phyloP scores from a whole-genome alignment of 2,888 invertebrate species.

The Sericinus montela region DNA sequence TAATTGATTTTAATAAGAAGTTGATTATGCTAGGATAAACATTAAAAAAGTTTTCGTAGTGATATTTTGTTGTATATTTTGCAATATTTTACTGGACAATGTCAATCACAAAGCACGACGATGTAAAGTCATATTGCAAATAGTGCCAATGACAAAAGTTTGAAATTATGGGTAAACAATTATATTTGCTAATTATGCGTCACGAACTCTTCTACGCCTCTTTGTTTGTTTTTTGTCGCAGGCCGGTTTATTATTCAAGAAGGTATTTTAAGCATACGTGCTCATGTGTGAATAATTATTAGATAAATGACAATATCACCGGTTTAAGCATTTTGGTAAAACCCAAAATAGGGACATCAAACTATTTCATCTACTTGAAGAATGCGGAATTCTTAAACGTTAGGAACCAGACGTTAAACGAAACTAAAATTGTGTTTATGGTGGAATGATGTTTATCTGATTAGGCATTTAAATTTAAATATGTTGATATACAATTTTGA shows the following conservation, averaged over 20 bases:
- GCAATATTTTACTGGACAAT: conserved; percentile 6
- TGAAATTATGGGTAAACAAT: conserved; percentile 15
- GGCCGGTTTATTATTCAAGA: conserved; percentile 23
- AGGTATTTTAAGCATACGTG: conserved; percentile 22
- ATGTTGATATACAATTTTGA: too few relatives aligned
- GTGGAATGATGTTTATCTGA: too few relatives aligned
- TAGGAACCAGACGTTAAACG: too few relatives aligned
- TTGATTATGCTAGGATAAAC: too few relatives aligned
- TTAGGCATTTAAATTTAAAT: too few relatives aligned
- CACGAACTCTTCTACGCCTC: conserved; percentile 2
- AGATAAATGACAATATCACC: conserved; percentile 17
- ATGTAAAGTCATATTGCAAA: conserved; percentile 14
- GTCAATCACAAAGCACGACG: conserved; percentile 9
- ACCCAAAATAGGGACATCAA: conserved; percentile 24
- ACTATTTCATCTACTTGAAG: conserved; percentile 14
- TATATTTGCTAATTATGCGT: conserved; percentile 15
- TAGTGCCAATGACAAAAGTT: conserved; percentile 15
- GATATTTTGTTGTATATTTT: too few relatives aligned
- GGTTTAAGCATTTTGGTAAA: conserved; percentile 22
- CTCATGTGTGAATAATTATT: conserved; percentile 25
- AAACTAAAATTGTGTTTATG: too few relatives aligned
- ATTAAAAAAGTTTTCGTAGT: conserved; percentile 8
- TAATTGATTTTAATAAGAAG: too few relatives aligned
- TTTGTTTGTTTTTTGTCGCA: conserved; percentile 18
- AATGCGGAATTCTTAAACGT: conserved; percentile 27